phyloP scores from a whole-genome alignment of 2,888 invertebrate species.

The Machimus rusticus region DNA sequence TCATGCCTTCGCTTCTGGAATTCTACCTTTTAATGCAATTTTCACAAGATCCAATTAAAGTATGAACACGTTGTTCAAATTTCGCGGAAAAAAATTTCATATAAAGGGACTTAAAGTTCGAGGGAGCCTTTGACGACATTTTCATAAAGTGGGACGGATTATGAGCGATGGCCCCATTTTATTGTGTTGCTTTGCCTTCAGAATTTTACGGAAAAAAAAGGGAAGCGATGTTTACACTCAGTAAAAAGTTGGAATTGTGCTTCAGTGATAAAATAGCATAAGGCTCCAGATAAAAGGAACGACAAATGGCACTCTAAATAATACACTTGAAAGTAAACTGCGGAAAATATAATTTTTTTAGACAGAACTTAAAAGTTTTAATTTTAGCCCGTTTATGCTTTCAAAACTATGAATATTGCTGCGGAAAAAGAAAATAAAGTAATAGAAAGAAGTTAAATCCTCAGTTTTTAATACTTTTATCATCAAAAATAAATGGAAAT shows the following conservation, averaged over 20 bases:
- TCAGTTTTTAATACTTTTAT: too few species aligned
- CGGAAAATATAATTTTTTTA: too few species aligned
- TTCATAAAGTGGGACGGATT: background rate
- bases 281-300: too few species aligned
- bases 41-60: background rate
- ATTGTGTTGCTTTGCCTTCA: background rate
- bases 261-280: background rate
- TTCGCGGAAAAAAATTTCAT: background rate
- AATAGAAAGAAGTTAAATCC: too few species aligned
- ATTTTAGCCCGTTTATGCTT: too few species aligned
- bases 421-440: too few species aligned
- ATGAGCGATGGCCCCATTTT: background rate
- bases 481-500: too few species aligned
- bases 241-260: background rate
- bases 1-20: background rate
- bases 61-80: background rate
- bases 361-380: too few species aligned
- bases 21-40: background rate
- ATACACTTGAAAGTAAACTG: too few species aligned
- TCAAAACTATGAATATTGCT: too few species aligned
- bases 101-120: background rate
- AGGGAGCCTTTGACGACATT: background rate
- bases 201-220: background rate
- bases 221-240: background rate
- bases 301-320: too few species aligned